Evolutionary conservation across 2,797 vertebrate species (phyloP).

Genomic region (Semaprochilodus insignis): DNA sequence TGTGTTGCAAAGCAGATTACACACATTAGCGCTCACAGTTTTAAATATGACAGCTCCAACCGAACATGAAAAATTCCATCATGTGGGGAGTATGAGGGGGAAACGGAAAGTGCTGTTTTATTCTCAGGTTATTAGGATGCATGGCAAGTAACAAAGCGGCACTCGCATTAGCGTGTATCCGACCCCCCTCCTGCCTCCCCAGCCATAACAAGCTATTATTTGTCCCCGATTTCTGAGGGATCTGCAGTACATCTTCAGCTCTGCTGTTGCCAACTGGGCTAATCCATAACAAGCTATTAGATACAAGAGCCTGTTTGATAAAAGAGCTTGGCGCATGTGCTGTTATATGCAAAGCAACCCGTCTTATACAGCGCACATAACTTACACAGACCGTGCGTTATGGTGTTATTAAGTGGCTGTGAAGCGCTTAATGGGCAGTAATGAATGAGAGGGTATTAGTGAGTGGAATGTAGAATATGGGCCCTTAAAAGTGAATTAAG

Average conservation of each 20-base stretch:
- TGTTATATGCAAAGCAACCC: slow-evolving; percentile 69
- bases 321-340: slow-evolving; percentile 73
- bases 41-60: slow-evolving; percentile 85
- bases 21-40: slow-evolving; percentile 86
- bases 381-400: slow-evolving; percentile 62
- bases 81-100: slow-evolving; percentile 60
- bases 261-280: slow-evolving; percentile 65
- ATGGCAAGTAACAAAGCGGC: slow-evolving; percentile 70
- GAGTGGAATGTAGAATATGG: slow-evolving; percentile 37
- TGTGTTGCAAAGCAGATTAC: slow-evolving; percentile 90
- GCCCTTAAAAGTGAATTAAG: neutral
- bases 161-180: slow-evolving; percentile 68
- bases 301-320: slow-evolving; percentile 71
- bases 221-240: slow-evolving; percentile 74
- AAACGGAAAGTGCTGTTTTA: slow-evolving; percentile 65
- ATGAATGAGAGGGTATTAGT: slow-evolving; percentile 16
- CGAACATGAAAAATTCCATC: slow-evolving; percentile 87
- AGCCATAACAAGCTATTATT: slow-evolving; percentile 75
- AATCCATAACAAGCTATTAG: slow-evolving; percentile 75
- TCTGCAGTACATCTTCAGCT: slow-evolving; percentile 75
- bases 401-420: slow-evolving; percentile 7
- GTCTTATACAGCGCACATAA: slow-evolving; percentile 62
- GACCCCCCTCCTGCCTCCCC: slow-evolving; percentile 59
- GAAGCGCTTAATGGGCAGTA: slow-evolving; percentile 1
- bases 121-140: slow-evolving; percentile 76